Percentiles rank a stretch among this genome's conserved stretches.
phyloP scores from a whole-genome alignment of 2,888 invertebrate species.

The Drosophila formosana region DNA sequence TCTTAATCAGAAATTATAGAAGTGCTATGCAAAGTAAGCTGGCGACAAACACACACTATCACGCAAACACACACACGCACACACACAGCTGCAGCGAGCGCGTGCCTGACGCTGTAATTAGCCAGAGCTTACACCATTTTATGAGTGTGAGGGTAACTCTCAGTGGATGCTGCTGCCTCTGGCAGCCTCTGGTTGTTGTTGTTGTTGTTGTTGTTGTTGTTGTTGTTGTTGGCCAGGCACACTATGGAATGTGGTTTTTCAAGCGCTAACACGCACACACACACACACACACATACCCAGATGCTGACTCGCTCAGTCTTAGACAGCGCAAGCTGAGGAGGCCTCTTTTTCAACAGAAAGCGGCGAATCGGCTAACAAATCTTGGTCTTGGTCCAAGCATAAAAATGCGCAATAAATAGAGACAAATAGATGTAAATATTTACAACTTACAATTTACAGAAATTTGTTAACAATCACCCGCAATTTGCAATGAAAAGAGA shows the following conservation, averaged over 20 bases:
- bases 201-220: slow-evolving; percentile 40
- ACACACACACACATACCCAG: slow-evolving; percentile 27
- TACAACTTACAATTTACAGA: not conserved
- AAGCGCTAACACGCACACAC: slow-evolving; percentile 61
- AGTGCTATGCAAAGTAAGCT: slow-evolving; percentile 65
- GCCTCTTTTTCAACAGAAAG: slow-evolving; percentile 45
- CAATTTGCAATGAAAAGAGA: too few relatives aligned
- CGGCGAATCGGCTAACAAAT: slow-evolving; percentile 33
- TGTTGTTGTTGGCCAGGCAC: slow-evolving; percentile 61
- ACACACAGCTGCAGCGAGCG: slow-evolving; percentile 53
- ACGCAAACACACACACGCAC: slow-evolving; percentile 12
- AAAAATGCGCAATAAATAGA: slow-evolving; percentile 22
- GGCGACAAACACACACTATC: slow-evolving; percentile 23
- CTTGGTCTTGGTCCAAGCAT: slow-evolving; percentile 17
- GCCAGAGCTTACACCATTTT: slow-evolving; percentile 68
- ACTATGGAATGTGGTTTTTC: slow-evolving; percentile 81
- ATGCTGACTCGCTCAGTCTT: slow-evolving; percentile 5
- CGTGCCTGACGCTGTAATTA: slow-evolving; percentile 79
- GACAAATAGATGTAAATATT: slow-evolving; percentile 15
- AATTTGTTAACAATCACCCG: not conserved
- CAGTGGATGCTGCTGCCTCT: slow-evolving; percentile 63
- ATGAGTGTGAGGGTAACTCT: slow-evolving; percentile 45
- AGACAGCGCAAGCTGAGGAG: slow-evolving; percentile 33
- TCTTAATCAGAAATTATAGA: slow-evolving; percentile 72
- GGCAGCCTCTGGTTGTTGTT: slow-evolving; percentile 26